Evolutionary conservation across 2,797 vertebrate genomes (phyloP).

Genomic region (Tangara arthus): DNA sequence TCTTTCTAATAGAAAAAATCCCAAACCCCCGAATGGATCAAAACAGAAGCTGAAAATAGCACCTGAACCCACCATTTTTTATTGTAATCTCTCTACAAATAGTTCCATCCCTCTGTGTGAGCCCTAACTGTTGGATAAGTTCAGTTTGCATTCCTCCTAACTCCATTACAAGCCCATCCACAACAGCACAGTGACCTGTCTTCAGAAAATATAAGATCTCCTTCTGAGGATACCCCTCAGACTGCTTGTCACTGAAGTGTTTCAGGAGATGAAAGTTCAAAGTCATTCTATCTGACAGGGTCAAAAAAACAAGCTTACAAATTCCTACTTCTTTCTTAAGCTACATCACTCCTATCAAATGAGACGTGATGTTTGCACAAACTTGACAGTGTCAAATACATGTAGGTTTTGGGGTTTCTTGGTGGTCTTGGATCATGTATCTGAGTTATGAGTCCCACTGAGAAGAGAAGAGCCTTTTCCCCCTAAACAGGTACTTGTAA

Average conservation of each 20-base stretch:
- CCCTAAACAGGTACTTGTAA: not conserved
- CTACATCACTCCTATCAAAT: not conserved
- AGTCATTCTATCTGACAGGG: not conserved
- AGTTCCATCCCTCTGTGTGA: not conserved
- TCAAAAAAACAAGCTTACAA: not conserved
- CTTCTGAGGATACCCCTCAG: not conserved
- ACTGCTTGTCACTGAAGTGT: not conserved
- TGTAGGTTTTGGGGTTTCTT: not conserved
- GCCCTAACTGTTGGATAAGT: not conserved
- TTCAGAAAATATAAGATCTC: not conserved
- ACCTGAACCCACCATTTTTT: not conserved
- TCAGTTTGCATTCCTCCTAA: not conserved
- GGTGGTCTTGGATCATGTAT: not conserved
- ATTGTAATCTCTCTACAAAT: not conserved
- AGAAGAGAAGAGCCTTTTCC: not conserved
- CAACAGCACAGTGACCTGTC: not conserved
- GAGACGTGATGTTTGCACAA: not conserved
- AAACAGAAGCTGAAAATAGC: not conserved
- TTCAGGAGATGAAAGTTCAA: constrained; percentile 19
- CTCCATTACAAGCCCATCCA: not conserved
- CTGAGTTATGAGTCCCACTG: not conserved
- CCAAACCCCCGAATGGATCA: too few species aligned
- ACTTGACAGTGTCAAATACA: not conserved
- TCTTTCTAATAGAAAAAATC: not conserved
- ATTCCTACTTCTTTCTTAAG: not conserved